A percentile compares a stretch with the other conserved stretches of the same genome.
Conservation (phyloP, 2,797 vertebrate genomes). For the Sebastes nivosus region DNA sequence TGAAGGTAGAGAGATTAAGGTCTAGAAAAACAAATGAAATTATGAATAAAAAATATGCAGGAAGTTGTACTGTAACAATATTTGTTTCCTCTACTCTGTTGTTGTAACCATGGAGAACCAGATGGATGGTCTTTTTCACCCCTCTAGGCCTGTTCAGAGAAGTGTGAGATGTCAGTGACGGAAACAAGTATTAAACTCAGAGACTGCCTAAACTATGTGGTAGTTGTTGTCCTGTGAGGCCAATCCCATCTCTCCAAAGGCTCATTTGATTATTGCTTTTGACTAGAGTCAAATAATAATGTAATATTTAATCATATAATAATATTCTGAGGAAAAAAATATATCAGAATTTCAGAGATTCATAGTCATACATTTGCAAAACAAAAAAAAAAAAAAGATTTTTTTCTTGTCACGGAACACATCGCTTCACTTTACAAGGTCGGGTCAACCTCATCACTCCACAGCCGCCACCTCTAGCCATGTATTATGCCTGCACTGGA, state of each 20-base stretch:
- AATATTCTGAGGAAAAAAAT: no score
- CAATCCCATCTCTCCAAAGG: neutral
- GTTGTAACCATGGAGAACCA: neutral
- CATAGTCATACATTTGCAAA: no score
- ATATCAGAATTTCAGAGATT: no score
- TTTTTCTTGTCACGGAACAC: no score
- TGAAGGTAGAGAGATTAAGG: neutral
- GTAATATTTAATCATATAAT: no score
- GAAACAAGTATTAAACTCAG: conserved; percentile 31
- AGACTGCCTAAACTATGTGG: neutral
- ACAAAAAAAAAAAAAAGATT: no score
- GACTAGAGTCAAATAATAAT: neutral
- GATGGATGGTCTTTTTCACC: neutral
- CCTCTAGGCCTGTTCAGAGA: neutral
- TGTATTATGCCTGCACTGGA: no score
- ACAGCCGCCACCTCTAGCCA: no score
- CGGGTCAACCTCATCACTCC: no score
- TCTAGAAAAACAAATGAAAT: neutral
- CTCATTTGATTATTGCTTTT: neutral
- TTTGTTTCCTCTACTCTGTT: neutral
- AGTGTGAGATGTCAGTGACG: conserved; percentile 4
- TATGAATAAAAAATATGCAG: neutral
- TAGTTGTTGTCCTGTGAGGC: neutral
- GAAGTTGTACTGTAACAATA: neutral
- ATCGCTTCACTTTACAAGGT: no score